Conservation (phyloP, 2,888 invertebrate species). For the Ectropis crepuscularia region DNA sequence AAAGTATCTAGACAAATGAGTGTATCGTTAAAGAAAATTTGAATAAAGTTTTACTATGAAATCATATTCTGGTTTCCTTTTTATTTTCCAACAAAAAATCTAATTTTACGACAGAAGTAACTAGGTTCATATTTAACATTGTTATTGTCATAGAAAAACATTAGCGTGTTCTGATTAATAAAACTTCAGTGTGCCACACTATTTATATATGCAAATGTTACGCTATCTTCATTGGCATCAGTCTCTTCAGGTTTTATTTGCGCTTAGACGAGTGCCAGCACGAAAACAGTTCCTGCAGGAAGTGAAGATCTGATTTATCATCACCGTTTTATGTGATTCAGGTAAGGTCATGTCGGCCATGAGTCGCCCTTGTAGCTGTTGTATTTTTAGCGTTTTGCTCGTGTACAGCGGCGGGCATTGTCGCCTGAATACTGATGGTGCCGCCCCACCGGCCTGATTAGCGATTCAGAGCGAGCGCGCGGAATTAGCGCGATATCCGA, state of each 20-base stretch:
- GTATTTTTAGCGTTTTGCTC: slow-evolving; percentile 81
- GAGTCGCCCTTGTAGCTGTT: slow-evolving; percentile 71
- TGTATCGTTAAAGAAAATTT: not conserved
- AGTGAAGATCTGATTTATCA: slow-evolving; percentile 57
- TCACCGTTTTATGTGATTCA: slow-evolving; percentile 67
- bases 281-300: slow-evolving; percentile 53
- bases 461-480: slow-evolving; percentile 72
- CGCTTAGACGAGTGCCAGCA: slow-evolving; percentile 33
- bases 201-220: slow-evolving; percentile 37
- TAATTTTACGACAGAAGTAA: not conserved
- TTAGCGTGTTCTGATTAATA: slow-evolving; percentile 39
- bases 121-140: not conserved
- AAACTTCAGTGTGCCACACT: slow-evolving; percentile 37
- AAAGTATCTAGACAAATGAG: not conserved
- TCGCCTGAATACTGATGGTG: slow-evolving; percentile 74
- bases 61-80: not conserved
- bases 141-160: slow-evolving; percentile 20
- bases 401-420: slow-evolving; percentile 53
- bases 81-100: not conserved
- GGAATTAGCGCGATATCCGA: slow-evolving; percentile 80
- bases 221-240: slow-evolving; percentile 40
- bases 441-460: slow-evolving; percentile 58
- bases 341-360: slow-evolving; percentile 73
- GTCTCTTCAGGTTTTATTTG: slow-evolving; percentile 37
- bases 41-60: slow-evolving; percentile 7